A percentile compares a stretch with the other conserved stretches of the same genome.
Evolutionary conservation across 1,140 invertebrate species (phyloP).

Genomic region (Euglossa dilemma): DNA sequence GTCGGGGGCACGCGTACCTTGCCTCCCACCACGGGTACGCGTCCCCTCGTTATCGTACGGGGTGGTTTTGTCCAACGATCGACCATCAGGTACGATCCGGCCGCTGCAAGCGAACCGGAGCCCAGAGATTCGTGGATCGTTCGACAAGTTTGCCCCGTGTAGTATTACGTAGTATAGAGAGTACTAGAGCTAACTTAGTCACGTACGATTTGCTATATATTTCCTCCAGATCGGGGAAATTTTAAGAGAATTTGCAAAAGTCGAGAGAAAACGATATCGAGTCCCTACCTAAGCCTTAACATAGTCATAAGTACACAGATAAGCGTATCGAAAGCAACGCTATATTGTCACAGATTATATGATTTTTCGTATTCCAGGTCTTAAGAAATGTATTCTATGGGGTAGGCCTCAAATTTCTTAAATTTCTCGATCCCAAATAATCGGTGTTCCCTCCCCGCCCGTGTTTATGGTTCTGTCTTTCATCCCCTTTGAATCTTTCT

Average conservation of each 20-base stretch:
- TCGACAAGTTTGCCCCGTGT: not conserved
- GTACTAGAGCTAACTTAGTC: constrained; percentile 5
- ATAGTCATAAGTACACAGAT: constrained; percentile 29
- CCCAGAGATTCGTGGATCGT: not conserved
- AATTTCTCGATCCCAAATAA: constrained; percentile 44
- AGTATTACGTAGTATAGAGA: constrained; percentile 37
- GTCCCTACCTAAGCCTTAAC: too few species aligned
- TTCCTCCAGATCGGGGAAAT: not conserved
- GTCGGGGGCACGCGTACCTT: not conserved
- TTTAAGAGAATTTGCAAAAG: not conserved
- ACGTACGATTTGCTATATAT: not conserved
- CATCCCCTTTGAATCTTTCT: not conserved
- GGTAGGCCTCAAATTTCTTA: constrained; percentile 71
- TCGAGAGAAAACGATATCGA: not conserved
- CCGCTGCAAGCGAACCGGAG: too few species aligned
- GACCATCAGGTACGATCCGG: too few species aligned
- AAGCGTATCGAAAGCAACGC: constrained; percentile 52
- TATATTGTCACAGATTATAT: constrained; percentile 74
- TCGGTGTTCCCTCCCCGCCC: constrained; percentile 38
- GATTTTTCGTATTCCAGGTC: constrained; percentile 78
- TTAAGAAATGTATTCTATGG: constrained; percentile 78
- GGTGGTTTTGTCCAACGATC: not conserved
- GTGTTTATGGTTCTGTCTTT: constrained; percentile 16
- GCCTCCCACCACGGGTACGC: too few species aligned
- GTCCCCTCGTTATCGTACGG: not conserved